These are phyloP conservation scores for Camponotus pennsylvanicus DNA, from an alignment of 1,140 invertebrate genomes.

Conservation along the genomic window DNA sequence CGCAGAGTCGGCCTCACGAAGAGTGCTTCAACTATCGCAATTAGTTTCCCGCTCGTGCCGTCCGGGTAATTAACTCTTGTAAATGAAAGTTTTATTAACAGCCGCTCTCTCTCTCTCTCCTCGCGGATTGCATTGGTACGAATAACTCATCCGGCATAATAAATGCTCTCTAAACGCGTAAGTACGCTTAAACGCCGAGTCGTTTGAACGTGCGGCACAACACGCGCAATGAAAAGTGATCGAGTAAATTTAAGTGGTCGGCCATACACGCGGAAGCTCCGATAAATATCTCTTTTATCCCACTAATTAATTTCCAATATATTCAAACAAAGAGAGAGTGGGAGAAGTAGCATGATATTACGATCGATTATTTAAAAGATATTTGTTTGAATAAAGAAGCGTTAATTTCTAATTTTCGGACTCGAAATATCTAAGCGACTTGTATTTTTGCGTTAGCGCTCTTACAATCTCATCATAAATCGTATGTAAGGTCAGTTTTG, in stretches of 20 bases:
- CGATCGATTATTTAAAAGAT: neutral
- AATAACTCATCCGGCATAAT: conserved; percentile 58
- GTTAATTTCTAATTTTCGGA: neutral
- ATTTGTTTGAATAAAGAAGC: neutral
- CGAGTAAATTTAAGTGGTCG: neutral
- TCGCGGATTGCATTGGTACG: conserved; percentile 37
- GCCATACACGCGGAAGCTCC: neutral
- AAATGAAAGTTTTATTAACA: conserved; percentile 65
- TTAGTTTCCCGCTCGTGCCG: conserved; percentile 59
- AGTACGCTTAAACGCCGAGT: conserved; percentile 25
- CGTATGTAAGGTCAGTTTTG: neutral
- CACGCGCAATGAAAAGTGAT: neutral
- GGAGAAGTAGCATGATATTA: neutral
- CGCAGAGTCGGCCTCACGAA: conserved; percentile 38
- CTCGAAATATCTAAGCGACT: neutral
- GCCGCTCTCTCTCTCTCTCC: neutral
- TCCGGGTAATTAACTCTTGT: conserved; percentile 57
- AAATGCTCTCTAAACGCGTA: conserved; percentile 47
- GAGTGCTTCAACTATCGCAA: conserved; percentile 61
- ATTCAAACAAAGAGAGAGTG: neutral
- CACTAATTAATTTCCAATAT: neutral
- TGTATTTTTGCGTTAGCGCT: neutral
- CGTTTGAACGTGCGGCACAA: conserved; percentile 20
- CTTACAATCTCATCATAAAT: neutral
- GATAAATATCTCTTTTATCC: neutral